phyloP scores from a whole-genome alignment of 2,797 vertebrate genomes.

The Tolypeutes matacus region DNA sequence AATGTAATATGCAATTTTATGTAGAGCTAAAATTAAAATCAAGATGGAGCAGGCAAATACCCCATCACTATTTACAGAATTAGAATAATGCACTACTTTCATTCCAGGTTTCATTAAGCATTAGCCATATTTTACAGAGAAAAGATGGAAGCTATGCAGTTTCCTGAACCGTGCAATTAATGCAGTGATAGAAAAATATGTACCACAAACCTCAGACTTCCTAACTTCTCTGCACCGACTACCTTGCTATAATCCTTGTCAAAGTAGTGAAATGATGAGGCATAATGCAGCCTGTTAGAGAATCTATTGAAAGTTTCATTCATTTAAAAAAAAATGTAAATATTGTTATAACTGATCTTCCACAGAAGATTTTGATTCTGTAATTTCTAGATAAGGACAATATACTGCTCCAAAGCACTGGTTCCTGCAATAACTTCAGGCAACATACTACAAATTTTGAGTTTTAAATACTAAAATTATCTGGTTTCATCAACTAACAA shows the following conservation, averaged over 20 bases:
- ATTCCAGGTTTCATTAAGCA: not conserved
- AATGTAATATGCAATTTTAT: not conserved
- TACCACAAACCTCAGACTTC: not conserved
- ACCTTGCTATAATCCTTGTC: not conserved
- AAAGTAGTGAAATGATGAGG: not conserved
- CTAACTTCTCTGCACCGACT: not conserved
- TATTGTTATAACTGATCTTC: not conserved
- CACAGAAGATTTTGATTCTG: constrained; percentile 7
- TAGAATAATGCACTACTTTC: not conserved
- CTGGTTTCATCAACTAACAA: not conserved
- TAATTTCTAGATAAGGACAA: not conserved
- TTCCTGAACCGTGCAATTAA: not conserved
- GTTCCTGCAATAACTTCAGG: constrained; percentile 33
- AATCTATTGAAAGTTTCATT: constrained; percentile 43
- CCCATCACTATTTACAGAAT: not conserved
- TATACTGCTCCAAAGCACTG: not conserved
- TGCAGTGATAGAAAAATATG: not conserved
- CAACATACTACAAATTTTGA: not conserved
- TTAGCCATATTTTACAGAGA: not conserved
- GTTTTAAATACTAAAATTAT: constrained; percentile 55
- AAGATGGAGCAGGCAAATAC: not conserved
- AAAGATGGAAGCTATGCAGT: not conserved
- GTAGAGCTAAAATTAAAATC: constrained; percentile 19
- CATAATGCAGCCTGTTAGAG: not conserved
- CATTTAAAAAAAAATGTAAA: not conserved